Evolutionary conservation across 2,113 vertebrate genomes (phyloP).

Genomic region (Ptilonorhynchus violaceus): DNA sequence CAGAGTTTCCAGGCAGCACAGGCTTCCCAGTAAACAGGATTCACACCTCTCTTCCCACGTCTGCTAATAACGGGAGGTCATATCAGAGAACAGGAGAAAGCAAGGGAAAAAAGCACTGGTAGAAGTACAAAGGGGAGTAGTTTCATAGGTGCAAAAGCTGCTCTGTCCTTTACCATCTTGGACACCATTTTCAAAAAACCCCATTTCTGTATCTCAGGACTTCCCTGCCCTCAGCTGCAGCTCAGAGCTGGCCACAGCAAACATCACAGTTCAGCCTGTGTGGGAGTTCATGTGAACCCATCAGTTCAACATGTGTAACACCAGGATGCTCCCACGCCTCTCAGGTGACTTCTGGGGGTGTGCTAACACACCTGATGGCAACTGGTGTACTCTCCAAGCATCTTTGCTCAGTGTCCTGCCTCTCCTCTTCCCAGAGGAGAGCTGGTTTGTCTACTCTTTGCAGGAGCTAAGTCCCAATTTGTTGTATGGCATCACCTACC

Average conservation of each 20-base stretch:
- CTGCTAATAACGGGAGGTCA: fast-evolving
- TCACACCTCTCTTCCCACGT: neutral
- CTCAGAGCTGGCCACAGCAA: neutral
- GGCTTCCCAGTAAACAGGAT: neutral
- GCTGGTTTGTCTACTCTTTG: neutral
- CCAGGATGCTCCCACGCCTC: neutral
- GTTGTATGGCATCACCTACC: neutral
- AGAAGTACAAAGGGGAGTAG: neutral
- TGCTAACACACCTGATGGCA: neutral
- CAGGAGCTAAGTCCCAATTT: neutral
- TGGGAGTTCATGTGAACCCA: neutral
- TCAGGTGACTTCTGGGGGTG: neutral
- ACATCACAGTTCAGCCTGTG: fast-evolving
- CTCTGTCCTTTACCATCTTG: neutral
- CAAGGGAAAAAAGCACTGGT: fast-evolving
- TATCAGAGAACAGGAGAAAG: neutral
- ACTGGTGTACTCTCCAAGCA: fast-evolving
- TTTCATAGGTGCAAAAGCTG: neutral
- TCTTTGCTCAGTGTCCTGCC: neutral
- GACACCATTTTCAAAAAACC: fast-evolving
- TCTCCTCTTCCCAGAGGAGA: neutral
- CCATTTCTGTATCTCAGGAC: neutral
- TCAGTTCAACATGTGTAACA: neutral
- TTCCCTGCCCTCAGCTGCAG: neutral
- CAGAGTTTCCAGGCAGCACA: neutral